A percentile compares a stretch with the other conserved stretches of the same genome.
phyloP scores from a whole-genome alignment of 2,888 invertebrate genomes.

The Drosophila paranaensis region DNA sequence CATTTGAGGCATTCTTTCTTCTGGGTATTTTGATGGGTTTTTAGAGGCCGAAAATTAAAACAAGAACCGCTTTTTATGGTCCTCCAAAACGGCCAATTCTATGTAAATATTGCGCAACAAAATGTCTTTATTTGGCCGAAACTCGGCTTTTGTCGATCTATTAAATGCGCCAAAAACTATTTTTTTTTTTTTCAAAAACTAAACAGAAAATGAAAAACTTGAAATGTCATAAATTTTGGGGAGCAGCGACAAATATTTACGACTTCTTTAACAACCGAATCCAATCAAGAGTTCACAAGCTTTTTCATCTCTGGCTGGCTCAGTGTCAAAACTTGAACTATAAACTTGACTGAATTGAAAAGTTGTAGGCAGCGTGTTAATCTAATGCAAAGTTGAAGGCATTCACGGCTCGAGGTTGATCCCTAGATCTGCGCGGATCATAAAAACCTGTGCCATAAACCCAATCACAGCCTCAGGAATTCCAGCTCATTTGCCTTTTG shows the following conservation, averaged over 20 bases:
- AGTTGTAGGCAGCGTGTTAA: conserved; percentile 14
- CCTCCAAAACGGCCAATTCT: conserved; percentile 30
- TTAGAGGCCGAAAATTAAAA: background rate
- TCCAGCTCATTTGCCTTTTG: conserved; percentile 23
- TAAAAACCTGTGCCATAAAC: conserved; percentile 27
- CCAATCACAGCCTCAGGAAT: conserved; percentile 31
- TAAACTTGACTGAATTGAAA: conserved; percentile 62
- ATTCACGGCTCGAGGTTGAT: conserved; percentile 24
- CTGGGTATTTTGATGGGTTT: background rate
- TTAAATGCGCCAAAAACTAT: conserved; percentile 37
- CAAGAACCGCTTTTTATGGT: conserved; percentile 50
- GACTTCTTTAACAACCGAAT: conserved; percentile 47
- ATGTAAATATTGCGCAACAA: conserved; percentile 72
- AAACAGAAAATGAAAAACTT: conserved; percentile 22
- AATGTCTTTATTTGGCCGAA: conserved; percentile 64
- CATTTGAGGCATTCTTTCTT: conserved; percentile 7
- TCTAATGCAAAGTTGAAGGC: conserved; percentile 7
- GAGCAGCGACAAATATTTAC: conserved; percentile 53
- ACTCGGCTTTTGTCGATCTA: conserved; percentile 63
- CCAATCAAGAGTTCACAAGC: conserved; percentile 42
- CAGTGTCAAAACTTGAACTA: conserved; percentile 66
- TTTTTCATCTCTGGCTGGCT: background rate
- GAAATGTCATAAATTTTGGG: conserved; percentile 39
- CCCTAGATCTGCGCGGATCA: conserved; percentile 5
- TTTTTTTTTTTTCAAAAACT: background rate